Conservation (phyloP, 37 sponge, comb jelly and placozoan species). For the Halisarca cf. caerulea region DNA sequence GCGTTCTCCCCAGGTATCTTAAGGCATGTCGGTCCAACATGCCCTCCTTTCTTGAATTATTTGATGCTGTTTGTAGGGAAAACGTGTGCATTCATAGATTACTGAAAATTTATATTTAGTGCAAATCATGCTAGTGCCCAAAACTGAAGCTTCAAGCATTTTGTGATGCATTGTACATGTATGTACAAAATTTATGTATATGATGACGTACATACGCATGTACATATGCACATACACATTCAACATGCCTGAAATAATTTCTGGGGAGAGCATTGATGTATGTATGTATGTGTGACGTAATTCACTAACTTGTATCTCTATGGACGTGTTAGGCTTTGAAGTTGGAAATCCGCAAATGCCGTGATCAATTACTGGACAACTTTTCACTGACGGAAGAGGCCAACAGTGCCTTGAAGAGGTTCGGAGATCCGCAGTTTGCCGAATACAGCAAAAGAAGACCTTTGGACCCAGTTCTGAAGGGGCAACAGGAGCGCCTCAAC, state of each 20-base stretch:
- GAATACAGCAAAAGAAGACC: background rate
- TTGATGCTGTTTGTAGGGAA: too few species aligned
- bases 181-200: too few species aligned
- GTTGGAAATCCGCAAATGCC: background rate
- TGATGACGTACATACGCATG: background rate
- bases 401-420: background rate
- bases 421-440: background rate
- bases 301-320: background rate
- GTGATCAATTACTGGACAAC: background rate
- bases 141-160: too few species aligned
- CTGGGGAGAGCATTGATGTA: background rate
- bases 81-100: too few species aligned
- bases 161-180: too few species aligned
- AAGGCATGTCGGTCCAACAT: too few species aligned
- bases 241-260: too few species aligned
- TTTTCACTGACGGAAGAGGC: background rate
- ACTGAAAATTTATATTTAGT: too few species aligned
- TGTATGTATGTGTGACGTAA: background rate
- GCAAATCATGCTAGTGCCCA: too few species aligned
- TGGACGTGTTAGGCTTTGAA: background rate
- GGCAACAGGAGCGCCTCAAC: background rate
- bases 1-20: too few species aligned
- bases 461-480: constrained; percentile 10
- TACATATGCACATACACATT: background rate
- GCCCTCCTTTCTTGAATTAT: too few species aligned